Evolutionary conservation across 2,797 vertebrate genomes (phyloP), one percentile per base, ranked within the genome.

Genomic region (Austrolebias charrua): DNA sequence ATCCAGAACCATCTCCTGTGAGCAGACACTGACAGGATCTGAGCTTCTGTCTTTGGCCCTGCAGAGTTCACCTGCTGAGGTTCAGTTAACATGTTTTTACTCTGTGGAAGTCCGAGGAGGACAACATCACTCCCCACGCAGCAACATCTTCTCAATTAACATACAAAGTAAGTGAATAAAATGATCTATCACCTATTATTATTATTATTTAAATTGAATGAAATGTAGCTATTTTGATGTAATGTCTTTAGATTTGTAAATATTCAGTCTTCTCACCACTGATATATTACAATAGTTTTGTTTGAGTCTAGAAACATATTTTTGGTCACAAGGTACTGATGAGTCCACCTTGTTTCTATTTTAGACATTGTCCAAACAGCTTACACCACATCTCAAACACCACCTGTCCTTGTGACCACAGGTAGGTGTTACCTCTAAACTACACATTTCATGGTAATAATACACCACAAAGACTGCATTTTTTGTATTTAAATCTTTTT

Each of bases 11-110:
- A 1, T 10, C 7, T 24, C 48, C 15, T 87, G 81, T 69, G 15
- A 24, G 12, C 1, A 65, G 5, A 61, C 15, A 2, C 19, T 81
- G 24, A 68, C 48, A 56, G 81, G 68, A 38, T 43, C 33, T 73
- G 66, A 59, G 14, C 43, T 84, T 15, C 35, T 78, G 48, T 1
- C 0, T 14, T 4, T 19, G 20, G 6, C 58, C 2, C 0, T 9
- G 14, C 55, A 61, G 7, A 65, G n/a, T 31, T 46, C 69, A 50
- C 56, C 72, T 55, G 47, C 40, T 57, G 38, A 51, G 24, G 53
- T 81, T 7, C 0, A 75, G 49, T 5, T 86, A 1, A 2, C 0
- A 11, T 84, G 85, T 71, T 53, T 0, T 54, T 81, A 74, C 45
- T 33, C 0, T 1, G 20, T 35, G 38, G 12, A 19, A 1, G 0